Evolutionary conservation across 2,113 vertebrate genomes (phyloP).

Genomic region (Podiceps cristatus): DNA sequence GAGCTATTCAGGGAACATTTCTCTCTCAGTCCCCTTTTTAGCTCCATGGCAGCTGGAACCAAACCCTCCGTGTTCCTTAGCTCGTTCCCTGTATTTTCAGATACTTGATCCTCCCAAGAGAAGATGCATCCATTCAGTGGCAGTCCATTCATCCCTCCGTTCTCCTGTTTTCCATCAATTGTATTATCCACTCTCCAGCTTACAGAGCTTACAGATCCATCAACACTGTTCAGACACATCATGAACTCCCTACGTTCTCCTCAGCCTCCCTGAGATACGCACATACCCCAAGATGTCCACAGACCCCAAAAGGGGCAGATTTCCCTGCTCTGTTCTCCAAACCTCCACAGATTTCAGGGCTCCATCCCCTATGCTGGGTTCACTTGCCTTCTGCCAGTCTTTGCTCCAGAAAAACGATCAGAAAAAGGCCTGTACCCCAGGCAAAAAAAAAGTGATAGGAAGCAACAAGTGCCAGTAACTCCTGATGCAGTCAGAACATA

Average conservation of each 20-base stretch:
- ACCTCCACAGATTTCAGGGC: not conserved
- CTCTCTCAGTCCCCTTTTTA: not conserved
- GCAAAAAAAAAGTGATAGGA: not conserved
- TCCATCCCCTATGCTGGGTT: not conserved
- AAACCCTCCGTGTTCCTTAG: not conserved
- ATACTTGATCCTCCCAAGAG: not conserved
- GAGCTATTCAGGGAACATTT: not conserved
- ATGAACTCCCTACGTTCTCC: fast-evolving
- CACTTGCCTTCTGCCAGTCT: not conserved
- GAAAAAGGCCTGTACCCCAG: not conserved
- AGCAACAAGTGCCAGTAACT: not conserved
- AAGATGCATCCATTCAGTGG: fast-evolving
- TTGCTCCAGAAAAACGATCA: not conserved
- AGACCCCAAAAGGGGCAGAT: not conserved
- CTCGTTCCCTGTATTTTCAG: not conserved
- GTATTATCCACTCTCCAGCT: not conserved
- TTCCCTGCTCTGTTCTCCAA: not conserved
- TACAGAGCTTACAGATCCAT: fast-evolving
- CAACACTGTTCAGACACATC: not conserved
- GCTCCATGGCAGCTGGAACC: not conserved
- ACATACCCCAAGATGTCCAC: fast-evolving
- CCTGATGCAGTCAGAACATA: not conserved
- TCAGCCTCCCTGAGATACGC: not conserved
- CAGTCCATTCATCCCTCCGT: not conserved
- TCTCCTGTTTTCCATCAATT: not conserved